Base-by-base conservation (phyloP, 2,888 invertebrate species). In the Neoaliturus tenellus region DNA sequence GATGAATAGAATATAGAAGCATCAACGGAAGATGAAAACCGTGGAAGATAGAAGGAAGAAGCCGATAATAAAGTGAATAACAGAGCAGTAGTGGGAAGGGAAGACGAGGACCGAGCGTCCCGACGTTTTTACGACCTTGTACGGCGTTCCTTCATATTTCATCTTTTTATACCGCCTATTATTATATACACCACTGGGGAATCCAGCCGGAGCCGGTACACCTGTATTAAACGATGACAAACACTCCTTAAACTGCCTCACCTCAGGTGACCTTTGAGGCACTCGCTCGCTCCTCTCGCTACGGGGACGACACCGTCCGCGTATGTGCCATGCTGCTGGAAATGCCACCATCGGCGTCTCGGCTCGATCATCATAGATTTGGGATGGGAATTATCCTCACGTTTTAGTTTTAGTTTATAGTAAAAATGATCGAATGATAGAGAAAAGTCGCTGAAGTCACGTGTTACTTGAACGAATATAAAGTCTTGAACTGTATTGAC, bases 151-250 rank as follows among this genome's bases (percentile, higher is more conserved):
- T 28, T 75, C 75, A 44, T 75, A 75, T 75, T 75, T 75, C 75
- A 75, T 75, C 75, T 75, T 75, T 75, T 75, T 75, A 48, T 75
- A 75, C 75, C 75, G 44, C n/a, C 75, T 44, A 75, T 75, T 75
- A 75, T 44, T 75, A 75, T 75, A 75, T 75, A 75, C 75, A 75
- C 48, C 75, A 75, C 75, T 28, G 44, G 75, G 48, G 75, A 75
- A 75, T 75, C 75, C 75, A 23, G 39, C 75, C 25, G 4, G 20
- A 14, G 14, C 75, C 17, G 73, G 35, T 75, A 48, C 75, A 75
- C 75, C 75, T 75, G 75, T 75, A 75, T 75, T 75, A 44, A 41
- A 39, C 35, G 12, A 71, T 71, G 75, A 75, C 75, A 75, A 44
- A 75, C 75, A 23, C 48, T 17, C 17, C 35, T 39, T 35, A 41